Evolutionary conservation across 2,113 vertebrate species (phyloP).

Genomic region (Solenodon paradoxus): DNA sequence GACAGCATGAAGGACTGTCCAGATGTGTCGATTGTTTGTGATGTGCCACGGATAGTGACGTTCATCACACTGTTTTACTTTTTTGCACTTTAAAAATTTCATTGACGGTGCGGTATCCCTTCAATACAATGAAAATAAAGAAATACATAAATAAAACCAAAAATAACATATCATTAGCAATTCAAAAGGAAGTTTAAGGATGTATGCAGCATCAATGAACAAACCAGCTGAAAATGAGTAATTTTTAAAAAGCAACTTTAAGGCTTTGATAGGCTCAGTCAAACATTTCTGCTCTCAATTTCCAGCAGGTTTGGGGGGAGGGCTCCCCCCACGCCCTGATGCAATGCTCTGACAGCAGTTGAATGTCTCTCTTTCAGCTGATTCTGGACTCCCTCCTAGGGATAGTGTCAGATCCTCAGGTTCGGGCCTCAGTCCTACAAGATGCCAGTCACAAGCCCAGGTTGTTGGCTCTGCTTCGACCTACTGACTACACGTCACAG

Average conservation of each 20-base stretch:
- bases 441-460: not conserved
- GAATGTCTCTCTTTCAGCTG: rapidly evolving
- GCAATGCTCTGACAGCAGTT: too few relatives aligned
- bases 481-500: not conserved
- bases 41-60: too few relatives aligned
- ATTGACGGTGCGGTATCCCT: not conserved
- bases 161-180: too few relatives aligned
- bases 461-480: not conserved
- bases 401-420: not conserved
- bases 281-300: not conserved
- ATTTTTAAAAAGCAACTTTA: not conserved
- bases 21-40: not conserved
- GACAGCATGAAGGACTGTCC: not conserved
- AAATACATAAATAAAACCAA: too few relatives aligned
- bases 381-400: too few relatives aligned
- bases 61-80: not conserved
- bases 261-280: not conserved
- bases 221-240: not conserved
- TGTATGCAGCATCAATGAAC: not conserved
- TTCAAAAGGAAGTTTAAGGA: not conserved
- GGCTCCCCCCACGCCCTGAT: not conserved
- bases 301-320: not conserved
- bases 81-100: not conserved
- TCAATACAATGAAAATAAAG: too few relatives aligned
- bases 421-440: not conserved